These are phyloP conservation scores for Metopia argyrocephala DNA, from an alignment of 2,888 invertebrate species.

Conservation along the genomic window DNA sequence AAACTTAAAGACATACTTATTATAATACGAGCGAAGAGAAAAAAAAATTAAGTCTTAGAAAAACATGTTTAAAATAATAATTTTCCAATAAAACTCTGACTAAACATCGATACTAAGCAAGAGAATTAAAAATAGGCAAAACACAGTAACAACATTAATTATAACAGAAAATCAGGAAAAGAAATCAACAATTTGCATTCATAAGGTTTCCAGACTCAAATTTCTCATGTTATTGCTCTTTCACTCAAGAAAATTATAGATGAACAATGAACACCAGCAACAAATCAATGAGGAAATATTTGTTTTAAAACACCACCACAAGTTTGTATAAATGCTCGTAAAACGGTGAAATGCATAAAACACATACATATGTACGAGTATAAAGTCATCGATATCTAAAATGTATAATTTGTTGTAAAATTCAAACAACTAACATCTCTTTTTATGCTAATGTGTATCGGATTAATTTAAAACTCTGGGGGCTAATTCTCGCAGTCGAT, in stretches of 20 bases:
- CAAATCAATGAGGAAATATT: constrained; percentile 51
- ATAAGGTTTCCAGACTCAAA: constrained; percentile 67
- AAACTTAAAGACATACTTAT: background rate
- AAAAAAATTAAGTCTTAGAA: constrained; percentile 32
- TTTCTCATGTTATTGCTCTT: constrained; percentile 33
- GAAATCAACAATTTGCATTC: constrained; percentile 62
- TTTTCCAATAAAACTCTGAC: constrained; percentile 29
- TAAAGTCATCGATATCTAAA: background rate
- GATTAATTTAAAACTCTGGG: no score
- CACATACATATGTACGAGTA: no score
- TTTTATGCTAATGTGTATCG: background rate
- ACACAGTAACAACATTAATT: background rate
- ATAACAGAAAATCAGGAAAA: constrained; percentile 42
- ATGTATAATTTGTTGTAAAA: background rate
- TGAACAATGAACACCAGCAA: background rate
- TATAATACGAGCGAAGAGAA: constrained; percentile 13
- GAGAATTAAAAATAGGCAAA: background rate
- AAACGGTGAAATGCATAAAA: no score
- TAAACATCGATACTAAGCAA: constrained; percentile 9
- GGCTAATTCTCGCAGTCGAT: no score
- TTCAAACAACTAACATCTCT: background rate
- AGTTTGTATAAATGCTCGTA: no score
- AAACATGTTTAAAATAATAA: constrained; percentile 43
- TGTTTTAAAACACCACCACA: no score
- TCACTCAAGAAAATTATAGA: constrained; percentile 1